Conservation (phyloP, 2,888 invertebrate species). For the Patella ulyssiponensis region DNA sequence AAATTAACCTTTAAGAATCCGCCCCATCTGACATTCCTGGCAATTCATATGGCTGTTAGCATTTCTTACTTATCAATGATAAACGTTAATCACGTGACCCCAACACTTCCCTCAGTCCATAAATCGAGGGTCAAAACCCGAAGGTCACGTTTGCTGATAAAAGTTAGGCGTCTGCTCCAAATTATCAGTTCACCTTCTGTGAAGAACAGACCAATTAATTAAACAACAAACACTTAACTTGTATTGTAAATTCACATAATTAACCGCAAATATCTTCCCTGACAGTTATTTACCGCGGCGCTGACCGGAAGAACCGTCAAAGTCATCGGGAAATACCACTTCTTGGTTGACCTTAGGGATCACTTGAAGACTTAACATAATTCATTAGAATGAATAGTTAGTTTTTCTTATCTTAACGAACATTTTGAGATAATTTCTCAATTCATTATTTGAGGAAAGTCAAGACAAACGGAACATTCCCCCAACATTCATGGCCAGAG, state of each 20-base stretch:
- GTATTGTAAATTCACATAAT: neutral
- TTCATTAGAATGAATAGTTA: no score
- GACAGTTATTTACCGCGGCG: slow-evolving; percentile 4
- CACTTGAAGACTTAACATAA: no score
- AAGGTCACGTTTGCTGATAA: slow-evolving; percentile 12
- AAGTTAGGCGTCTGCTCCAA: neutral
- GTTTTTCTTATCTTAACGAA: no score
- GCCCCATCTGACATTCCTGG: no score
- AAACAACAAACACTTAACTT: neutral
- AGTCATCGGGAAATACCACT: no score
- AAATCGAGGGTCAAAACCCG: neutral
- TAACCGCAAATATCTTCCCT: neutral
- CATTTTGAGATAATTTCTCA: no score
- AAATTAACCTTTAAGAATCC: no score
- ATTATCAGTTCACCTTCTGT: neutral
- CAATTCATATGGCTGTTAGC: no score
- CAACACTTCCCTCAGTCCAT: neutral
- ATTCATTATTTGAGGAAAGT: no score
- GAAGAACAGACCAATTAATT: slow-evolving; percentile 5
- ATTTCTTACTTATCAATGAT: slow-evolving; percentile 5
- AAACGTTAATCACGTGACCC: slow-evolving; percentile 8
- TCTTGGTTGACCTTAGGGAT: no score
- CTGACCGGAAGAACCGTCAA: neutral
- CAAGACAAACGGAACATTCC: no score
- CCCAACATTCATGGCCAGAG: no score